These are phyloP conservation scores for Sacculina carcini DNA, from an alignment of 2,888 invertebrate genomes.

Conservation along the genomic window DNA sequence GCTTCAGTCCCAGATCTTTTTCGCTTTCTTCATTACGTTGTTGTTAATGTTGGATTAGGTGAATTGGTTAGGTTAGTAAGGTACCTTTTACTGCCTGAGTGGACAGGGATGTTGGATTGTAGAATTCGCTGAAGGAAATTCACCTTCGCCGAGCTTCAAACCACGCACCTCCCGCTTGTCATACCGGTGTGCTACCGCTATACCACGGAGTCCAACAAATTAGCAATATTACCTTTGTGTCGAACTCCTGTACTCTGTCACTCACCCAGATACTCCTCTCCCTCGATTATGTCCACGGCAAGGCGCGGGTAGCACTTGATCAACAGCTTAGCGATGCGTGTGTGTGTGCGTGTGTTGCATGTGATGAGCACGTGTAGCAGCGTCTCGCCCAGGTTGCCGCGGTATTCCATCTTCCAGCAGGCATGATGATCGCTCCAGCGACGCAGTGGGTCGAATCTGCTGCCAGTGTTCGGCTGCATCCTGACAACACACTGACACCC, in stretches of 20 bases:
- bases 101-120: not conserved
- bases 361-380: slow-evolving; percentile 80
- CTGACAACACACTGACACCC: slow-evolving; percentile 11
- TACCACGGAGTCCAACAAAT: too few species aligned
- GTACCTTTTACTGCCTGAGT: not conserved
- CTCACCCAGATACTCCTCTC: slow-evolving; percentile 78
- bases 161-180: too few species aligned
- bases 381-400: slow-evolving; percentile 84
- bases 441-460: slow-evolving; percentile 58
- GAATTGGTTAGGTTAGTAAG: not conserved
- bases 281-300: slow-evolving; percentile 79
- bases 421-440: slow-evolving; percentile 76
- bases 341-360: slow-evolving; percentile 60
- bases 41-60: too few species aligned
- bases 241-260: too few species aligned
- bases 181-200: too few species aligned
- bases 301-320: slow-evolving; percentile 73
- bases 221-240: not conserved
- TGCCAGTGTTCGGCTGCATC: slow-evolving; percentile 22
- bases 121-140: too few species aligned
- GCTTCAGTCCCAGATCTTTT: too few species aligned
- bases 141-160: too few species aligned
- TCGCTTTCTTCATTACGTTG: too few species aligned
- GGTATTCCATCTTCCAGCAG: slow-evolving; percentile 91
- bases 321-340: slow-evolving; percentile 58